Evolutionary conservation across 2,797 vertebrate genomes (phyloP).

Genomic region (Pitangus sulphuratus): DNA sequence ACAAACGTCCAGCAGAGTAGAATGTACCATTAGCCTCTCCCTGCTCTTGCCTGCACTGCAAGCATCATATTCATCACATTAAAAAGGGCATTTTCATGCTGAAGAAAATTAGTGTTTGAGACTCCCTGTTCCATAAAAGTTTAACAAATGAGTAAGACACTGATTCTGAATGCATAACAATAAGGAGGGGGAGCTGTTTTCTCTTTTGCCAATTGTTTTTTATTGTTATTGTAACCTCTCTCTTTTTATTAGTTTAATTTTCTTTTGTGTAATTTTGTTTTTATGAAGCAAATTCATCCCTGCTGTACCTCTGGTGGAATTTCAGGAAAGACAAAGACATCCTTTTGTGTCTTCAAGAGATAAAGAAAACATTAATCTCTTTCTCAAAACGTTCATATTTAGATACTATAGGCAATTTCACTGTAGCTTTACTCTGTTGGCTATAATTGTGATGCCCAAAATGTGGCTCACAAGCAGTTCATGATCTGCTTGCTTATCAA

Average conservation of each 20-base stretch:
- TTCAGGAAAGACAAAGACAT: constrained; percentile 13
- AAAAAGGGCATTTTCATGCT: background rate
- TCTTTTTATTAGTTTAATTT: constrained; percentile 76
- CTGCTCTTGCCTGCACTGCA: background rate
- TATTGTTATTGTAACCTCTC: constrained; percentile 67
- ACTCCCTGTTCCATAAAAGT: constrained; percentile 36
- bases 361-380: constrained; percentile 23
- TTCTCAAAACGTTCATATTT: background rate
- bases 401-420: background rate
- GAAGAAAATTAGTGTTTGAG: constrained; percentile 51
- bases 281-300: constrained; percentile 62
- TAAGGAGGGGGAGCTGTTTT: constrained; percentile 53
- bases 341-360: background rate
- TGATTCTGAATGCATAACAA: constrained; percentile 49
- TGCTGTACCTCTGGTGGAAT: constrained; percentile 4
- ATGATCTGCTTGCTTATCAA: background rate
- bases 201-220: constrained; percentile 58
- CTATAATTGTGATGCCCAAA: background rate
- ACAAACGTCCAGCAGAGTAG: background rate
- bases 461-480: background rate
- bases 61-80: background rate
- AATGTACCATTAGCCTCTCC: background rate
- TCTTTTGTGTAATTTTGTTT: constrained; percentile 63
- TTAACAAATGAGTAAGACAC: constrained; percentile 58
- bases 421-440: background rate